Conservation (phyloP, 2,797 vertebrate genomes). For the Rousettus madagascariensis region DNA sequence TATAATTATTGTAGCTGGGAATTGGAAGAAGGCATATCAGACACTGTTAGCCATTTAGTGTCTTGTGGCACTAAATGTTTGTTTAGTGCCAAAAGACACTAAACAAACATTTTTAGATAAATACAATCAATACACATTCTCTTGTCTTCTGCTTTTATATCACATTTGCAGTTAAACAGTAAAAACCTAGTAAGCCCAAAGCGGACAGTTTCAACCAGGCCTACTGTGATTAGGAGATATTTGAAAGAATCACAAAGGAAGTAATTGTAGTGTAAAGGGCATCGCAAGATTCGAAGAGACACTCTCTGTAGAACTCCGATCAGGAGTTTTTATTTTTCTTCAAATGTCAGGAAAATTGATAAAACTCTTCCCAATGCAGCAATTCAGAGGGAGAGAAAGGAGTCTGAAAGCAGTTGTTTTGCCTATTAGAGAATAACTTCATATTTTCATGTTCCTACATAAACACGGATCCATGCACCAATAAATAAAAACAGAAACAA, state of each 20-base stretch:
- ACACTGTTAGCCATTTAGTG: too few relatives aligned
- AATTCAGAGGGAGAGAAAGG: constrained; percentile 21
- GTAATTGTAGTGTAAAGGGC: constrained; percentile 49
- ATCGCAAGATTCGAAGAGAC: constrained; percentile 16
- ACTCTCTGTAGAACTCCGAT: constrained; percentile 27
- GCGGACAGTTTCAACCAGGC: background rate
- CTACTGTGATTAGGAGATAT: background rate
- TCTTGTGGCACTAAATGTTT: too few relatives aligned
- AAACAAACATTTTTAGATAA: background rate
- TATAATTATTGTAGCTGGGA: background rate
- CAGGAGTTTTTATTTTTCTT: constrained; percentile 59
- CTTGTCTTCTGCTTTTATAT: background rate
- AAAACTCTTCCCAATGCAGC: constrained; percentile 34
- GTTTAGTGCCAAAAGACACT: background rate
- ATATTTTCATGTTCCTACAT: background rate
- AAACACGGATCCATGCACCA: background rate
- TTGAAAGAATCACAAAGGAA: constrained; percentile 43
- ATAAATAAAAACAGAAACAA: constrained; percentile 30
- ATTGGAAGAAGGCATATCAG: background rate
- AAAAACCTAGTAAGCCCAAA: background rate
- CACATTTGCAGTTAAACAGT: constrained; percentile 19
- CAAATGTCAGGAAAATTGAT: constrained; percentile 63
- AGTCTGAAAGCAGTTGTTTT: background rate
- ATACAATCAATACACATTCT: background rate
- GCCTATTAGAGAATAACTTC: background rate